Evolutionary conservation across 2,888 invertebrate species (phyloP), one percentile per base, ranked within the genome.

Genomic region (Euplagia quadripunctaria): DNA sequence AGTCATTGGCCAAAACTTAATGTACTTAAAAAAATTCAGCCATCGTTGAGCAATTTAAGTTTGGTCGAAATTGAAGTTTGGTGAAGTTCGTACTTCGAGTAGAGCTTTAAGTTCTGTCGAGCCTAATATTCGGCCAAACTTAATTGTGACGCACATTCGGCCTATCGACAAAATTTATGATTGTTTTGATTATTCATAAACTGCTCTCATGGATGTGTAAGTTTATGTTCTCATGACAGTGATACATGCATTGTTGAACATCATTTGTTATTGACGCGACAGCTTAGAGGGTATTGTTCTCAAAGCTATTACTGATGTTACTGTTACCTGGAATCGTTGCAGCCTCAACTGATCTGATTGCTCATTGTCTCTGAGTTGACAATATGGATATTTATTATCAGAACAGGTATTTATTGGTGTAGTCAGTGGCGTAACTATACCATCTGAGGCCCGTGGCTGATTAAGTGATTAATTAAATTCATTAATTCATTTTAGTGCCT

Each of bases 231-330:
- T 20, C 55, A 58, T 58, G 43, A 58, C 43, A 58, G n/a, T n/a
- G 55, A 55, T 20, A 68, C 42, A 16, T 20, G n/a, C 52, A 68
- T 68, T 55, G 68, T 66, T 51, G 51, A 4, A 41, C n/a, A 31
- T 66, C 17, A 16, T 68, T 68, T 55, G 55, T 68, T 68, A 68
- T 68, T 55, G 68, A 69, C 4, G 20, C 61, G 31, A 61, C 11
- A 11, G 61, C 61, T 69, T 31, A 69, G 61, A 61, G 69, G 16
- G 69, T 61, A 69, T 69, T 69, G 69, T 69, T 69, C 61, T 61
- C 55, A n/a, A 68, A n/a, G 58, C 16, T 7, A 68, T 31, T 11
- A 68, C 43, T 61, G 68, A 68, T 43, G n/a, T 43, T 20, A 55
- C 55, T 7, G n/a, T 46, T 69, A 61, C 58, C 6, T 49, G 31